Conservation (phyloP, 2,888 invertebrate species). For the Gastrophysa polygoni region DNA sequence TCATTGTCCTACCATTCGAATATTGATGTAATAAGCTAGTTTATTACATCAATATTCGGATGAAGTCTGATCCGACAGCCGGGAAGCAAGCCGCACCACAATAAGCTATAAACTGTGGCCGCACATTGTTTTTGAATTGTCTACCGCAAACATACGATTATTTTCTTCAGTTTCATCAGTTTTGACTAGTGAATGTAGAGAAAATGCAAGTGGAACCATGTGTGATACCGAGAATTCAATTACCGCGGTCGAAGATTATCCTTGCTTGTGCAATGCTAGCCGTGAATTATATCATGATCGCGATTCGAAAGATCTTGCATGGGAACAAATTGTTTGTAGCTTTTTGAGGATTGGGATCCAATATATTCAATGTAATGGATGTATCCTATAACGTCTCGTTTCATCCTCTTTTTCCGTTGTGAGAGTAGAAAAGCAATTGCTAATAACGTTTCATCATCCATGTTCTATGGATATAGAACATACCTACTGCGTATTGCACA, state of each 20-base stretch:
- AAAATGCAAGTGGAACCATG: not conserved
- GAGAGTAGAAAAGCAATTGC: conserved; percentile 16
- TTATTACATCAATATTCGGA: no score
- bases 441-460: conserved; percentile 10
- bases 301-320: conserved; percentile 9
- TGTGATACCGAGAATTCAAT: conserved; percentile 2
- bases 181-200: conserved; percentile 5
- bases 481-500: conserved; percentile 6
- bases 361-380: conserved; percentile 14
- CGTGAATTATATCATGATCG: conserved; percentile 14
- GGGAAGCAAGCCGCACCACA: conserved; percentile 2
- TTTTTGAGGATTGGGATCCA: conserved; percentile 13
- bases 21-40: no score
- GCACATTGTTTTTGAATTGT: conserved; percentile 1
- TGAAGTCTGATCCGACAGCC: conserved; percentile 4
- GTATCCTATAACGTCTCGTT: conserved; percentile 13
- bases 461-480: conserved; percentile 8
- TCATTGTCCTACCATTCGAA: conserved; percentile 7
- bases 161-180: conserved; percentile 10
- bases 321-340: conserved; percentile 13
- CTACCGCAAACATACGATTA: conserved; percentile 6
- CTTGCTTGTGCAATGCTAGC: conserved; percentile 10
- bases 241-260: conserved; percentile 5
- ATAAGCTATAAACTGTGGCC: no score
- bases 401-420: conserved; percentile 12